Evolutionary conservation across 1,140 invertebrate genomes (phyloP).

Genomic region (Eupristina koningsbergeri): DNA sequence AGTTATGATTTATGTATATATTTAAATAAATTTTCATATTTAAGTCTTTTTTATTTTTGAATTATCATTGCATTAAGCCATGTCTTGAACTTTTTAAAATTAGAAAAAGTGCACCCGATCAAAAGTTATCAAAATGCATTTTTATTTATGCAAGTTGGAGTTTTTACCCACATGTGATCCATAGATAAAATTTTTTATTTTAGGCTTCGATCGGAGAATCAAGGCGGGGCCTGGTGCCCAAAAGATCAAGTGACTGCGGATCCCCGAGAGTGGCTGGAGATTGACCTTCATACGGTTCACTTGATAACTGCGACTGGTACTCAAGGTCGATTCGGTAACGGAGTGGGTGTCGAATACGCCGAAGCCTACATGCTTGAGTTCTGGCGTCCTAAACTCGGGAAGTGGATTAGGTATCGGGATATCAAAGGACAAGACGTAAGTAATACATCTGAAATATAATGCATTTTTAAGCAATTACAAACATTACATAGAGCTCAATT

Average conservation of each 20-base stretch:
- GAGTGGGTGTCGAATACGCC: slow-evolving; percentile 85
- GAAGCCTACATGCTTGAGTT: slow-evolving; percentile 87
- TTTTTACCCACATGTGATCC: no score
- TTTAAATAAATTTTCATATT: no score
- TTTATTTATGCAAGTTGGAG: no score
- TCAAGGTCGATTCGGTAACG: slow-evolving; percentile 90
- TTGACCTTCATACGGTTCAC: slow-evolving; percentile 82
- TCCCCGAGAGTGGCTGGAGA: slow-evolving; percentile 84
- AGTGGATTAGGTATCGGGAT: slow-evolving; percentile 84
- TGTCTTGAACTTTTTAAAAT: no score
- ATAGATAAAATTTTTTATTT: slow-evolving; percentile 58
- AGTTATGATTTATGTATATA: no score
- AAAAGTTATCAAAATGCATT: no score
- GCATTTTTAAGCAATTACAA: no score
- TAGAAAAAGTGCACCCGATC: no score
- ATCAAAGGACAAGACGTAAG: slow-evolving; percentile 81
- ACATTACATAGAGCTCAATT: no score
- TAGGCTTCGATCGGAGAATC: slow-evolving; percentile 84
- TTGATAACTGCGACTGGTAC: slow-evolving; percentile 87
- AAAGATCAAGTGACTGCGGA: slow-evolving; percentile 81
- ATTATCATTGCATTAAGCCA: no score
- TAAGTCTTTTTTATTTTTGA: no score
- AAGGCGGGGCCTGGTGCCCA: slow-evolving; percentile 91
- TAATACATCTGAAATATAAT: slow-evolving; percentile 12
- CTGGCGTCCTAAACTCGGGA: slow-evolving; percentile 79